These are phyloP conservation scores for Drusus annulatus DNA, from an alignment of 1,140 invertebrate genomes.

Conservation along the genomic window DNA sequence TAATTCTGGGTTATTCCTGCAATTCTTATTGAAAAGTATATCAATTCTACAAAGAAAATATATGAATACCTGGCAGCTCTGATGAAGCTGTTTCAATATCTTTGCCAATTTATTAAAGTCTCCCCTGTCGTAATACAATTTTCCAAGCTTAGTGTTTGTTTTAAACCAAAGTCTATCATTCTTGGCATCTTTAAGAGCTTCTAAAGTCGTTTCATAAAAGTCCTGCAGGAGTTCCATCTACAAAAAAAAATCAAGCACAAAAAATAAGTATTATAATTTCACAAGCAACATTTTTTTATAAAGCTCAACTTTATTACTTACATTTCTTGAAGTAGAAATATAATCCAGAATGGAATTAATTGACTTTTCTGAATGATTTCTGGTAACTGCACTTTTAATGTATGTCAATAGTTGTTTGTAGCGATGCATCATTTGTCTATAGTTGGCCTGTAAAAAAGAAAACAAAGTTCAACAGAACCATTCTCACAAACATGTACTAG, in stretches of 20 bases:
- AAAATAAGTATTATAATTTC: too few species aligned
- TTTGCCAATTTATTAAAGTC: constrained; percentile 96
- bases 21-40: not conserved
- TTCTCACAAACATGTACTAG: not conserved
- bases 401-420: constrained; percentile 98
- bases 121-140: constrained; percentile 96
- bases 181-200: constrained; percentile 98
- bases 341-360: constrained; percentile 99
- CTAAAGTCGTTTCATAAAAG: constrained; percentile 99
- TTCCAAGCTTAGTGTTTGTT: constrained; percentile 99
- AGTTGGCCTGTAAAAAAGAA: constrained; percentile 81
- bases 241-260: constrained; percentile 41
- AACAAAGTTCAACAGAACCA: not conserved
- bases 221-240: constrained; percentile 99
- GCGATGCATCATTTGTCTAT: constrained; percentile 96
- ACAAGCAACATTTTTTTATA: too few species aligned
- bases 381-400: constrained; percentile 98
- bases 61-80: constrained; percentile 89
- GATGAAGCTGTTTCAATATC: constrained; percentile 97
- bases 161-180: constrained; percentile 99
- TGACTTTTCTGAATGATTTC: constrained; percentile 99
- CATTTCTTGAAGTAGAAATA: constrained; percentile 99
- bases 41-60: not conserved
- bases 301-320: constrained; percentile 70
- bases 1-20: too few species aligned